A percentile compares a stretch with the other conserved stretches of the same genome.
Evolutionary conservation across 2,888 invertebrate species (phyloP).

Genomic region (Pachymerium ferrugineum): DNA sequence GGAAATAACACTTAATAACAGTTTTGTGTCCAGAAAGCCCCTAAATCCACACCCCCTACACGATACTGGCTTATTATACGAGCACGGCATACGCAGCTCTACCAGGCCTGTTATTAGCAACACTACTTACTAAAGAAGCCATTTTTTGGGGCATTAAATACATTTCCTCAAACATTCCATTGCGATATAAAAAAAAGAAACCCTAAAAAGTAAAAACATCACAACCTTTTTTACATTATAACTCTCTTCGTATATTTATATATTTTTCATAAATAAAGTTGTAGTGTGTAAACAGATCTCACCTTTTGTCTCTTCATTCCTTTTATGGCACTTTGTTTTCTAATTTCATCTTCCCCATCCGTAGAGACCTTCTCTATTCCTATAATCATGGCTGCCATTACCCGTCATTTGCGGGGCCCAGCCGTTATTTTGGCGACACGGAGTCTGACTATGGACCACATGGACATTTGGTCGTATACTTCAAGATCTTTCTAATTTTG

Average conservation of each 20-base stretch:
- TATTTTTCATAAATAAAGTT: no score
- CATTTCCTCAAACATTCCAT: background rate
- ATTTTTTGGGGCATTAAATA: background rate
- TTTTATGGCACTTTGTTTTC: background rate
- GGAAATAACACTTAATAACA: slow-evolving; percentile 13
- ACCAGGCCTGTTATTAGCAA: background rate
- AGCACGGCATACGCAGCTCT: slow-evolving; percentile 2
- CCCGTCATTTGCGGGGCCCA: background rate
- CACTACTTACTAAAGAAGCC: no score
- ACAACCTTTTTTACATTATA: no score
- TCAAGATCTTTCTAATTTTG: background rate
- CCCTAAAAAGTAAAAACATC: background rate
- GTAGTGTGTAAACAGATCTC: no score
- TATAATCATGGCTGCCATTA: background rate
- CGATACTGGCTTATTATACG: slow-evolving; percentile 13
- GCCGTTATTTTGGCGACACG: slow-evolving; percentile 3
- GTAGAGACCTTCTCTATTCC: no score
- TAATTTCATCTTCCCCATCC: background rate
- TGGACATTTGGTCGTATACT: background rate
- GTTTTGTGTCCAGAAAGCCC: slow-evolving; percentile 13
- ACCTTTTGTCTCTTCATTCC: no score
- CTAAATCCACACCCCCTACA: background rate
- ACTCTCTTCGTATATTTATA: no score
- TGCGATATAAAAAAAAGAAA: background rate
- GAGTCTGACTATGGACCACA: background rate